A percentile compares a stretch with the other conserved stretches of the same genome.
These are phyloP conservation scores for Eurystomus glaucurus DNA, from an alignment of 2,797 vertebrate species.

Conservation along the genomic window DNA sequence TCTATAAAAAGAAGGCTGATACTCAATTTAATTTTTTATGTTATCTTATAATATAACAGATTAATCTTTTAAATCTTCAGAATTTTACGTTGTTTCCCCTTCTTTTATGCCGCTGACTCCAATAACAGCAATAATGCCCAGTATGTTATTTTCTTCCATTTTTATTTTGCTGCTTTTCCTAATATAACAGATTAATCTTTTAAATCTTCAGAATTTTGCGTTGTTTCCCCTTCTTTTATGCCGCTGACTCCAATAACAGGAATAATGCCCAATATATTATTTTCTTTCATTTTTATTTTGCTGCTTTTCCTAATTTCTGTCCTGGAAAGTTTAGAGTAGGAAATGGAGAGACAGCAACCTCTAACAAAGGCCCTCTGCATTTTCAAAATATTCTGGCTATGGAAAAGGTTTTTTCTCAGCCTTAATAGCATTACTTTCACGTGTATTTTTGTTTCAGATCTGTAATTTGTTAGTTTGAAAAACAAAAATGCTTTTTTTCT, in stretches of 20 bases:
- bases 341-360: neutral
- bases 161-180: no score
- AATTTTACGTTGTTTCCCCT: neutral
- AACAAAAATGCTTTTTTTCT: neutral
- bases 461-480: neutral
- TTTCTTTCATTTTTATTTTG: neutral
- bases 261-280: neutral
- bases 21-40: neutral
- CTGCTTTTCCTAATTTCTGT: neutral
- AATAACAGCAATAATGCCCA: neutral
- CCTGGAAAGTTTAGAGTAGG: neutral
- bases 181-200: neutral
- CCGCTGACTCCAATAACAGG: neutral
- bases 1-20: neutral
- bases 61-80: neutral
- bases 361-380: neutral
- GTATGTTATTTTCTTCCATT: no score
- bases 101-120: neutral
- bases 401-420: neutral
- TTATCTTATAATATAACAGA: neutral
- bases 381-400: neutral
- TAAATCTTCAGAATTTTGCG: neutral
- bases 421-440: neutral
- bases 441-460: neutral
- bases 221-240: neutral